phyloP scores from a whole-genome alignment of 1,140 invertebrate genomes.

The Druon quercuslanigerum region DNA sequence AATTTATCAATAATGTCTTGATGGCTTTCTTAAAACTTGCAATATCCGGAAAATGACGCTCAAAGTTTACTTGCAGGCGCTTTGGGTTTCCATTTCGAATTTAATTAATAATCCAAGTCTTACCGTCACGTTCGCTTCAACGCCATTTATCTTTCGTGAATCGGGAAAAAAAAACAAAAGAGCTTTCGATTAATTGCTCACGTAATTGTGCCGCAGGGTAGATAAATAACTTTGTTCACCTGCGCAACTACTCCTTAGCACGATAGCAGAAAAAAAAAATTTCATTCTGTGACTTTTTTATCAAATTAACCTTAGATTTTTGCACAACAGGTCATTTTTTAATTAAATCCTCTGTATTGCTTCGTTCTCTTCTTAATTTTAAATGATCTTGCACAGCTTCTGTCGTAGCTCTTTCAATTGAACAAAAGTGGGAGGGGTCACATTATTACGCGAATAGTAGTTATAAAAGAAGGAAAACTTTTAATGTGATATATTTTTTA shows the following conservation, averaged over 20 bases:
- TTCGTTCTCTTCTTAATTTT: no score
- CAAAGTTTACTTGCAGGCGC: background rate
- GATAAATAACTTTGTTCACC: constrained; percentile 11
- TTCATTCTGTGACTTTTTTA: no score
- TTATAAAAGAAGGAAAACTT: no score
- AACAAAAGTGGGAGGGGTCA: no score
- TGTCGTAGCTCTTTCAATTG: no score
- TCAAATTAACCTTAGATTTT: no score
- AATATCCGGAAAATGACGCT: constrained; percentile 13
- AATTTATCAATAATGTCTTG: background rate
- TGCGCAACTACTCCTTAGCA: constrained; percentile 2
- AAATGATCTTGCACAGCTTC: no score
- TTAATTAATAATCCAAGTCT: constrained; percentile 28
- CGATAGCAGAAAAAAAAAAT: background rate
- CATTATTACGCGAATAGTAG: no score
- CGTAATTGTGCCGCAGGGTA: constrained; percentile 13
- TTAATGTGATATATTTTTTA: no score
- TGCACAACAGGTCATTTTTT: no score
- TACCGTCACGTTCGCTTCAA: constrained; percentile 21
- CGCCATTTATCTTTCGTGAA: constrained; percentile 26
- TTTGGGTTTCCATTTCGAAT: constrained; percentile 16
- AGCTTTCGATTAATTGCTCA: constrained; percentile 19
- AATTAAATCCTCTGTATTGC: no score
- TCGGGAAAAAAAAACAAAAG: background rate
- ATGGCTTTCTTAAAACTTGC: background rate